phyloP scores from a whole-genome alignment of 2,797 vertebrate species.

The Oreochromis mossambicus region DNA sequence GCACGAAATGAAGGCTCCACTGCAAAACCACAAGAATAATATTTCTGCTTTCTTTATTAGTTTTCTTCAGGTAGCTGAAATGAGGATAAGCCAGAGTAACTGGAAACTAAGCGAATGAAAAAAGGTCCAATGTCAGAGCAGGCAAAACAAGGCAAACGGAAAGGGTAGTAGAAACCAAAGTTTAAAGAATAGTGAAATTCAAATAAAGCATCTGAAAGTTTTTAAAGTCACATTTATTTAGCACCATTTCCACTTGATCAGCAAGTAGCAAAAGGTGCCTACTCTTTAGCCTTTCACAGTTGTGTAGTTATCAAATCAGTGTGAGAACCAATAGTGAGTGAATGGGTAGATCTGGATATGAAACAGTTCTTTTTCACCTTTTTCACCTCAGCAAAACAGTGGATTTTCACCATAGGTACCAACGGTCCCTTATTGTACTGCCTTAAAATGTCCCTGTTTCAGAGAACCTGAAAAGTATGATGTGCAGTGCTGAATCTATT shows the following conservation, averaged over 20 bases:
- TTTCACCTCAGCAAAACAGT: not conserved
- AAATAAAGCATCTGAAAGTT: not conserved
- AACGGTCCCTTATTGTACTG: not conserved
- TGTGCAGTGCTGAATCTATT: too few relatives aligned
- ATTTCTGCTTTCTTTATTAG: not conserved
- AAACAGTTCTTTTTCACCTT: not conserved
- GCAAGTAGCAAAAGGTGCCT: not conserved
- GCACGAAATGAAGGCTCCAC: not conserved
- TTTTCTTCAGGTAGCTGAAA: not conserved
- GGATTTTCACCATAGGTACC: not conserved
- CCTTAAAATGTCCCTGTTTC: too few relatives aligned
- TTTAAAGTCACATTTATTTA: not conserved
- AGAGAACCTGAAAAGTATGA: too few relatives aligned
- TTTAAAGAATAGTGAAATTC: not conserved
- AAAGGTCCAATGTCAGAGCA: not conserved
- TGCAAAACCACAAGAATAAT: not conserved
- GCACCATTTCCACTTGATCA: not conserved
- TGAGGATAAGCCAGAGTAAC: not conserved
- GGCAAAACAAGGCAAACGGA: not conserved
- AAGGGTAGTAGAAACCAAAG: not conserved
- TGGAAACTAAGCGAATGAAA: rapidly evolving
- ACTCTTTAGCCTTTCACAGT: not conserved
- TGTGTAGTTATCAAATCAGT: not conserved
- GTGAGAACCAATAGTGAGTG: not conserved
- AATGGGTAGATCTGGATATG: not conserved